Evolutionary conservation across 2,113 vertebrate genomes (phyloP).

Genomic region (Bolborhynchus lineola): DNA sequence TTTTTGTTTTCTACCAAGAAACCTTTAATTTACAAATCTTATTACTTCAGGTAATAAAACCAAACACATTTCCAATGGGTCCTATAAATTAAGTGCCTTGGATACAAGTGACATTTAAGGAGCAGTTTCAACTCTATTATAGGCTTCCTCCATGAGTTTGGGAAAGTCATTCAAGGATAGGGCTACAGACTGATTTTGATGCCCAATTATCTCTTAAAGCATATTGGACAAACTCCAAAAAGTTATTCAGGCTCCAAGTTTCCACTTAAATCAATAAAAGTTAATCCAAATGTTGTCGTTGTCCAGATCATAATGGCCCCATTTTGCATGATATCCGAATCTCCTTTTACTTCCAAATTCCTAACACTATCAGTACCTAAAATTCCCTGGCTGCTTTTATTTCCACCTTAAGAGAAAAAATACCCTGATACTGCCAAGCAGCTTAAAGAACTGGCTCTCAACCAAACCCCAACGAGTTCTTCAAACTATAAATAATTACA

Average conservation of each 20-base stretch:
- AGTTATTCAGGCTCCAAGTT: neutral
- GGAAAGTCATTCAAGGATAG: neutral
- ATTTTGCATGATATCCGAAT: neutral
- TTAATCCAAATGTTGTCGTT: neutral
- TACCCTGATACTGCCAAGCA: conserved; percentile 1
- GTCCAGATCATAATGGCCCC: neutral
- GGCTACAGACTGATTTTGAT: neutral
- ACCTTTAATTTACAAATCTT: neutral
- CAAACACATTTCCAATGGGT: neutral
- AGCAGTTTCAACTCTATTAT: neutral
- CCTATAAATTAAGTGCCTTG: neutral
- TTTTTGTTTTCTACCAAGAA: neutral
- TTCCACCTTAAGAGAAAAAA: conserved; percentile 36
- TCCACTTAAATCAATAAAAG: conserved; percentile 5
- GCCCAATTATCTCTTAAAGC: neutral
- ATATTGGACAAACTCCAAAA: neutral
- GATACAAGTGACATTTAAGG: neutral
- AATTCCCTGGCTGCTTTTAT: neutral
- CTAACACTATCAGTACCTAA: neutral
- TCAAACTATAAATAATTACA: conserved; percentile 48
- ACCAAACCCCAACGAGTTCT: neutral
- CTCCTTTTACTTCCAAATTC: neutral
- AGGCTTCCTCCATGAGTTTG: neutral
- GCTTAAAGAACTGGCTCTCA: conserved; percentile 25
- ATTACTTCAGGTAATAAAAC: neutral